Evolutionary conservation across 2,888 invertebrate genomes (phyloP).

Genomic region (Agriopis aurantiaria): DNA sequence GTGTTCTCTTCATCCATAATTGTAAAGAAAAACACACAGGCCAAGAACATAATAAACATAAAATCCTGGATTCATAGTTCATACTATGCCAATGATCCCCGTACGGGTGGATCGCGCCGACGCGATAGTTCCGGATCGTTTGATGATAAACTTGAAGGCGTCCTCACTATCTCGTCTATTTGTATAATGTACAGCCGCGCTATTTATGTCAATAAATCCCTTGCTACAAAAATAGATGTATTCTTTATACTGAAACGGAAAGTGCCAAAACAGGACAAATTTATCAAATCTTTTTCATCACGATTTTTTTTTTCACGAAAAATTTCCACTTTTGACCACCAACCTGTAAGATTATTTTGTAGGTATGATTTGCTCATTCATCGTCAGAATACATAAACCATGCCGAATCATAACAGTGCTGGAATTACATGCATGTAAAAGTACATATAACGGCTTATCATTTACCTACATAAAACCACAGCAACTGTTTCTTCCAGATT

Average conservation of each 20-base stretch:
- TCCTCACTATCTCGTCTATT: slow-evolving; percentile 13
- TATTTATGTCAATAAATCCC: slow-evolving; percentile 8
- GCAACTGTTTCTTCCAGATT: slow-evolving; percentile 23
- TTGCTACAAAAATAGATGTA: neutral
- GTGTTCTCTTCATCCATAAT: neutral
- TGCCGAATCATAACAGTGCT: neutral
- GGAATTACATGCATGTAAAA: neutral
- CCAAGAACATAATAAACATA: neutral
- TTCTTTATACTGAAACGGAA: neutral
- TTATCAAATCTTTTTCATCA: no score
- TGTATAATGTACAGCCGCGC: slow-evolving; percentile 4
- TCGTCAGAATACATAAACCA: neutral
- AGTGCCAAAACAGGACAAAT: no score
- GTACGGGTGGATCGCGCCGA: slow-evolving; percentile 12
- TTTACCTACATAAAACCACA: neutral
- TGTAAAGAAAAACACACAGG: neutral
- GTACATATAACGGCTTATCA: neutral
- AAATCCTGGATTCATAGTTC: neutral
- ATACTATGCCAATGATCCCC: neutral
- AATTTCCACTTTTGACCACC: no score
- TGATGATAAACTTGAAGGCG: slow-evolving; percentile 13
- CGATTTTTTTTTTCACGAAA: no score
- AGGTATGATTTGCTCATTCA: neutral
- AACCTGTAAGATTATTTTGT: neutral
- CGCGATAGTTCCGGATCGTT: slow-evolving; percentile 23